Base-by-base conservation (phyloP, 1,140 invertebrate genomes). In the Metaphire vulgaris region DNA sequence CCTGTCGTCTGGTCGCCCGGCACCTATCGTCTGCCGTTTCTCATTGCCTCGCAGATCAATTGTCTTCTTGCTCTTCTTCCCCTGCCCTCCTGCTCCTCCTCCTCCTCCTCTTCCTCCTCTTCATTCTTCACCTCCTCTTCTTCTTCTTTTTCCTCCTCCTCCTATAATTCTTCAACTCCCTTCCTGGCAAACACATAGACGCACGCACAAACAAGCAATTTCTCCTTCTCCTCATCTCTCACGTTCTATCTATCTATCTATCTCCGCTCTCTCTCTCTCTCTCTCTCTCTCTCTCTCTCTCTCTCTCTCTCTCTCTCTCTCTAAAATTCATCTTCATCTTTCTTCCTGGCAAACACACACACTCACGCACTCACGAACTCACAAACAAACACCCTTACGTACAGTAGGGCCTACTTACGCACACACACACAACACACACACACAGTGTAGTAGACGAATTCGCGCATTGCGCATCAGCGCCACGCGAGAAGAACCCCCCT, bases 211-310 rank as follows among this genome's bases (percentile, higher is more conserved):
- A n/a, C n/a, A n/a, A n/a, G n/a, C n/a, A n/a, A n/a, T 56, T 21
- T 56, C 41, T 56, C 41, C 41, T 21, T 56, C 41, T 56, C 41
- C 41, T 56, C 41, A 6, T 56, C 41, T 56, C 41, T 56, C 41
- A 12, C 41, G 6, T 21, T 56, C 41, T 56, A 6, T 56, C 41
- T 56, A 6, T 56, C 41, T 56, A 6, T 56, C 41, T 56, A 6
- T 56, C 41, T 21, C 21, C 41, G 6, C 41, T 56, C 41, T 56
- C 41, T 21, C 41, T 56, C 41, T 56, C 41, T 56, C 41, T 56
- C 41, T 56, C 41, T 56, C 41, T 56, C 41, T 56, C 41, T 56
- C 41, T 56, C 41, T 56, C 41, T 56, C 41, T 56, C 41, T 56
- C 41, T 56, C 41, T 56, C 41, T 56, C 41, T 56, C 41, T 56